Base-by-base conservation (phyloP, 2,113 vertebrate genomes). In the Cavia aperea region DNA sequence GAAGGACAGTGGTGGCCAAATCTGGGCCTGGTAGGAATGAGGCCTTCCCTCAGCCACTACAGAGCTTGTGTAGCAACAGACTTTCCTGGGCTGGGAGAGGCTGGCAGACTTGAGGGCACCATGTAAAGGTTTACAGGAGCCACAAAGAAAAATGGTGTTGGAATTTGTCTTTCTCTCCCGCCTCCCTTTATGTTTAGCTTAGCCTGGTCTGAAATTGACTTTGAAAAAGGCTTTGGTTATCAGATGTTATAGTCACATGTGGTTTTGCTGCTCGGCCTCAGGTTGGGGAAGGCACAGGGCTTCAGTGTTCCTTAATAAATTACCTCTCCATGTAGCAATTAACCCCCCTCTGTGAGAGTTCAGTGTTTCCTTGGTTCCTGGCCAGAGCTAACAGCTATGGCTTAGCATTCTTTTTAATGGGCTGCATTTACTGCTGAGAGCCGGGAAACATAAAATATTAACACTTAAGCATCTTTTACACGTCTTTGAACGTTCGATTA, bases 241-340 rank as follows among this genome's bases (percentile, higher is more conserved):
- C 96, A 96, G 93, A 96, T 51, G 90, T 91, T 97, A 96, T 96
- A 97, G 95, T 96, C 95, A 92, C 39, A 84, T n/a, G 89, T 29
- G 79, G 88, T 83, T 93, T 94, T 97, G 93, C 86, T 70, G 56
- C 86, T 95, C 9, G 24, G 88, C 82, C 92, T 96, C 96, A 94
- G 96, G 49, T 95, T 95, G 96, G 82, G 94, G 89, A 96, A 87
- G 95, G 97, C 93, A 98, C 96, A 97, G 96, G 81, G 96, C 96
- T 97, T 95, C 97, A 97, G 96, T 97, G 97, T 98, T 98, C 93
- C 96, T 97, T 97, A 97, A 97, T 98, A 97, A 98, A 97, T 97
- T 97, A 97, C 97, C 97, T 97, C 96, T 98, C 97, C 97, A 93
- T 97, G 96, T 98, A 98, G 97, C 97, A 98, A 98, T 98, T 98